Percentiles rank a stretch among this genome's conserved stretches.
Evolutionary conservation across 2,888 invertebrate genomes (phyloP).

Genomic region (Athalia rosae): DNA sequence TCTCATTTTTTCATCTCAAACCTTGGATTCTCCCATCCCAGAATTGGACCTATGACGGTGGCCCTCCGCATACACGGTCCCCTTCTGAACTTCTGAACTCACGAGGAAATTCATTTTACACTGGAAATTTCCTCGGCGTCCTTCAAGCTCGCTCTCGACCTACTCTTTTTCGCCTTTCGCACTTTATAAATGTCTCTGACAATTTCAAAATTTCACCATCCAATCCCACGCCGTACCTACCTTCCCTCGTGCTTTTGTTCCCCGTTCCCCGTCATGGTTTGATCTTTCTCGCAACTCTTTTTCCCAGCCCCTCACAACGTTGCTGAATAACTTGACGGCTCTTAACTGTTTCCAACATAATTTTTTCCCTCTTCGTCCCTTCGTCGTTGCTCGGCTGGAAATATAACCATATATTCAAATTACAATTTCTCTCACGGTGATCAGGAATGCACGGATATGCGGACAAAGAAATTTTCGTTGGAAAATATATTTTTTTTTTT

Average conservation of each 20-base stretch:
- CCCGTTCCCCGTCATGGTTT: neutral
- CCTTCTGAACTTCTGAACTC: neutral
- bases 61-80: neutral
- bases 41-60: neutral
- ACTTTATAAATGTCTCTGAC: slow-evolving; percentile 27
- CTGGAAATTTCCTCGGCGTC: neutral
- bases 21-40: neutral
- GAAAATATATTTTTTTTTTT: no score
- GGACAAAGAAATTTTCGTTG: no score
- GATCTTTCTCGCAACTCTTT: neutral
- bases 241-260: slow-evolving; percentile 2
- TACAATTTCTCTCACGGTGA: neutral
- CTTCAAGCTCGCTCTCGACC: neutral
- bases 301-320: slow-evolving; percentile 12
- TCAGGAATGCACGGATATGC: neutral
- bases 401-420: neutral
- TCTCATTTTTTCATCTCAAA: neutral
- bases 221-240: neutral
- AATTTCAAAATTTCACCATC: slow-evolving; percentile 22
- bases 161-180: neutral
- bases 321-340: slow-evolving; percentile 20
- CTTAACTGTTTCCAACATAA: slow-evolving; percentile 16
- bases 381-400: slow-evolving; percentile 5
- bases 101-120: neutral
- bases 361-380: neutral